Base-by-base conservation (phyloP, 2,113 vertebrate species). In the Cebidichthys violaceus region DNA sequence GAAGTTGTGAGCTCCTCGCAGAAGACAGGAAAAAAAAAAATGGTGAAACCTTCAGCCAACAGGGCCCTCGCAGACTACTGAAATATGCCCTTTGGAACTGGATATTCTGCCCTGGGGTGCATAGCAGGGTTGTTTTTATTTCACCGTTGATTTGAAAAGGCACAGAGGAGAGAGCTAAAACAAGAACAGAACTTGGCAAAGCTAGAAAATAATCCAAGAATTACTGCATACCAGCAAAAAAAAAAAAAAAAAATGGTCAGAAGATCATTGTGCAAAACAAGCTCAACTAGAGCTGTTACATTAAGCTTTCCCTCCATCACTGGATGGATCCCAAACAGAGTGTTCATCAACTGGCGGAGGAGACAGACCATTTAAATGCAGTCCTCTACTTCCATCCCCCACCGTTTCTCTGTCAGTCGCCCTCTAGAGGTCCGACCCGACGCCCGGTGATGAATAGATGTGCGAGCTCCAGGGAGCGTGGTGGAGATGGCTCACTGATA, bases 31-130 rank as follows among this genome's bases (percentile, higher is more conserved):
- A 8, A 27, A 4, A 6, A n/a, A 6, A 67, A 72, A 72, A 77
- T 64, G 75, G 75, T 59, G 50, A 74, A 75, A 79, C 73, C 72
- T 83, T 72, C 75, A 85, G 52, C 29, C 67, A 73, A 69, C 77
- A 57, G 54, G 13, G 15, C 62, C 54, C 62, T 59, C 43, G 47
- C 61, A 55, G 65, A 60, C 82, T 81, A 72, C 76, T 87, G 55
- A 87, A 87, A 85, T 87, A 88, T 90, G 85, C 85, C 82, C 82
- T 91, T 89, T 86, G 77, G 87, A 86, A 81, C 50, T 66, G 71
- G 35, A 75, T 62, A 77, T 82, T 88, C 79, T 78, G 81, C 84
- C 86, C 86, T 20, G 61, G 62, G 83, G 85, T 75, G 74, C 45
- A 78, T 47, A 71, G 75, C 67, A 52, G 18, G 74, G 43, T 59